These are phyloP conservation scores for Bergia sp. DNA, from an alignment of 92 coral and sea anemone genomes.

Conservation along the genomic window DNA sequence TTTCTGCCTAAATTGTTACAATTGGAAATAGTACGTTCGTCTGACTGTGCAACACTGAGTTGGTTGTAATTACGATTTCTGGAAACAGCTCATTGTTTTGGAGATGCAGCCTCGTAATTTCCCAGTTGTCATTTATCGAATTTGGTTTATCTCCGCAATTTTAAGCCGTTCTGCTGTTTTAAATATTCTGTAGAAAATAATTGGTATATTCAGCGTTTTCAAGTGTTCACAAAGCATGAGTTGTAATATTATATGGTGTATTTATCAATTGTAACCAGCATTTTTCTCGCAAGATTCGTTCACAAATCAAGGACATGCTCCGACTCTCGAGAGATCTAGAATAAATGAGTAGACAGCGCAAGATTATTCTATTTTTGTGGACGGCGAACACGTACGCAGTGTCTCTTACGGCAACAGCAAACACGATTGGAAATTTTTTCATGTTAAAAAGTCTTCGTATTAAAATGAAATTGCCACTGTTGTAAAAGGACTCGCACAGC, in stretches of 20 bases:
- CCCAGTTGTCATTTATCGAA: background rate
- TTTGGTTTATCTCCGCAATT: background rate
- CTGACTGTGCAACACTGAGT: background rate
- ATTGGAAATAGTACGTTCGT: background rate
- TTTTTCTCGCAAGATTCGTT: background rate
- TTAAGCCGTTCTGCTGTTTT: conserved; percentile 7
- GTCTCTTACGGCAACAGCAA: conserved; percentile 16
- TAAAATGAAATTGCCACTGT: background rate
- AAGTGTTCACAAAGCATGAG: background rate
- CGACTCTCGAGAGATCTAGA: conserved; percentile 37
- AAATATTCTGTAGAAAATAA: background rate
- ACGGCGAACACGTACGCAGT: conserved; percentile 2
- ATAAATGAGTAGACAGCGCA: conserved; percentile 12
- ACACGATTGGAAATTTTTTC: background rate
- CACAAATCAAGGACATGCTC: background rate
- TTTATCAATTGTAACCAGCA: background rate
- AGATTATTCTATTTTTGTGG: conserved; percentile 46
- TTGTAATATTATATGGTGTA: background rate
- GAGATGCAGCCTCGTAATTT: background rate
- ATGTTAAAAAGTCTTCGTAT: background rate
- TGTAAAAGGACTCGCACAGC: background rate
- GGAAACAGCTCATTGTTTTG: conserved; percentile 12
- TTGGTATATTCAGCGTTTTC: background rate
- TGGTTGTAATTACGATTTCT: conserved; percentile 25
- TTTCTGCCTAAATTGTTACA: background rate